These are phyloP conservation scores for Solea solea DNA, from an alignment of 2,113 vertebrate genomes.

Conservation along the genomic window DNA sequence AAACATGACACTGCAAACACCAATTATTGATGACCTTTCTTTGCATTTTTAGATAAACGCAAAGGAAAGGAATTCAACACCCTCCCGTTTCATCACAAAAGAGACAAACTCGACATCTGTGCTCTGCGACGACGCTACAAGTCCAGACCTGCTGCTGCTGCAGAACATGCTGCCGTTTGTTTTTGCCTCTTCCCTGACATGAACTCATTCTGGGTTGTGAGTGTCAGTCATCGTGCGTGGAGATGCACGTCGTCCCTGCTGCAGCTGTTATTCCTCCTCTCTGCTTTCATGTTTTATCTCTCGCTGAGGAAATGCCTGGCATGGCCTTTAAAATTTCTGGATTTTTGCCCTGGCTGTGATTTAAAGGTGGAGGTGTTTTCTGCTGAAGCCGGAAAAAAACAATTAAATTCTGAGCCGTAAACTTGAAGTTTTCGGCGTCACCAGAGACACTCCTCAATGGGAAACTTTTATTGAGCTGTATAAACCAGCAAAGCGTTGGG, in stretches of 20 bases:
- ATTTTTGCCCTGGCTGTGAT: not conserved
- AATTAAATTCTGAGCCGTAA: not conserved
- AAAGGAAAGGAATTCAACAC: no score
- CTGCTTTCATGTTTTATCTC: no score
- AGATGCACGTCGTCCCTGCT: not conserved
- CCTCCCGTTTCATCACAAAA: no score
- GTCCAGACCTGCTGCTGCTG: not conserved
- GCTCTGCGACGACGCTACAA: not conserved
- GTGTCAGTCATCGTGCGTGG: not conserved
- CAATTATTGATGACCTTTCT: no score
- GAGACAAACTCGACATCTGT: no score
- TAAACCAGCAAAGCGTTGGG: not conserved
- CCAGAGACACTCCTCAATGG: not conserved
- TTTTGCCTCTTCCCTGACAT: constrained; percentile 5
- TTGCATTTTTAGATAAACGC: no score
- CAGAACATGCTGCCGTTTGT: not conserved
- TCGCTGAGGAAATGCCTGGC: no score
- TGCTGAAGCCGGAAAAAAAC: not conserved
- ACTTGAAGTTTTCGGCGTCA: not conserved
- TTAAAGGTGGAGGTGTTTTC: not conserved
- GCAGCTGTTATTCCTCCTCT: no score
- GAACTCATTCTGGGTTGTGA: not conserved
- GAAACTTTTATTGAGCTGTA: not conserved
- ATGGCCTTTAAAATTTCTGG: not conserved
- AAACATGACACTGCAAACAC: no score